These are phyloP conservation scores for Dryas iulia DNA, from an alignment of 1,140 invertebrate species.

Conservation along the genomic window DNA sequence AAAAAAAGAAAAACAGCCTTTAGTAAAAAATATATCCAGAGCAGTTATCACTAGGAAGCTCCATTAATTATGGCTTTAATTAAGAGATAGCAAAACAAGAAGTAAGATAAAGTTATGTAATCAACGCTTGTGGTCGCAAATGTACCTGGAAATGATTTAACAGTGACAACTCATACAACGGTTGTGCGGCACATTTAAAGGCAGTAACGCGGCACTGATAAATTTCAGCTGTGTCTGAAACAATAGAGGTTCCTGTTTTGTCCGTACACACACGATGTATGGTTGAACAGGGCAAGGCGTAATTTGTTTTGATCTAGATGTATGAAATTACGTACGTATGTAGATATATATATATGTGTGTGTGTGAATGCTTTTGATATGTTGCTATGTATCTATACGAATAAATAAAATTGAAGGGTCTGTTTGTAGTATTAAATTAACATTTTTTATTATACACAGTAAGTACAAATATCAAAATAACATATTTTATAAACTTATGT, in stretches of 20 bases:
- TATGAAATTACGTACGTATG: not conserved
- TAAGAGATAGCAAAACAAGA: not conserved
- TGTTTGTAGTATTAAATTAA: too few species aligned
- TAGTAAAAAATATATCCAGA: too few species aligned
- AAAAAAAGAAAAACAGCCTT: too few species aligned
- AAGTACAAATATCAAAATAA: too few species aligned
- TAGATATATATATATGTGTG: too few species aligned
- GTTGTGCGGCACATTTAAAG: slow-evolving; percentile 25
- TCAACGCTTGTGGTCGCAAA: not conserved
- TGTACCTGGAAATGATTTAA: slow-evolving; percentile 25
- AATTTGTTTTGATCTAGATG: slow-evolving; percentile 21
- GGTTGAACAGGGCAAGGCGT: slow-evolving; percentile 9
- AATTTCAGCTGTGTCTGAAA: slow-evolving; percentile 26
- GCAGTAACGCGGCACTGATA: slow-evolving; percentile 24
- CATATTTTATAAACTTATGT: too few species aligned
- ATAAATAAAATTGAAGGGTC: too few species aligned
- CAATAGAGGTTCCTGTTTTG: slow-evolving; percentile 23
- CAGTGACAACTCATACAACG: slow-evolving; percentile 13
- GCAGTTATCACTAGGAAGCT: not conserved
- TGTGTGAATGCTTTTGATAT: too few species aligned
- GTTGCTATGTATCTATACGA: too few species aligned
- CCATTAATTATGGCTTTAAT: not conserved
- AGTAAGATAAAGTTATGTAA: slow-evolving; percentile 7
- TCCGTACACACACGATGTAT: slow-evolving; percentile 18
- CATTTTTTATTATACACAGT: too few species aligned